phyloP scores from a whole-genome alignment of 2,797 vertebrate species.

The Lutjanus argentimaculatus region DNA sequence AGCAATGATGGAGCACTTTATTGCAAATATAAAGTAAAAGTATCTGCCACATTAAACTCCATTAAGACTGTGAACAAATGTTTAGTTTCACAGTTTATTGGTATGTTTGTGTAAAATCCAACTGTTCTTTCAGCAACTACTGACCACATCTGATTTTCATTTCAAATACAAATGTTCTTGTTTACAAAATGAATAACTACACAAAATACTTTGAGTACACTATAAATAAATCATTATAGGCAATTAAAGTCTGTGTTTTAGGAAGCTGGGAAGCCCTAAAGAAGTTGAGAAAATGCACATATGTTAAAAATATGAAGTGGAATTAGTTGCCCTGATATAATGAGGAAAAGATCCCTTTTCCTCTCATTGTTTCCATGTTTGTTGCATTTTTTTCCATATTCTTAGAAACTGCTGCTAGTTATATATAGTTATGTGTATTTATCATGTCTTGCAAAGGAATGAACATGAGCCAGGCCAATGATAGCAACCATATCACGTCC shows the following conservation, averaged over 20 bases:
- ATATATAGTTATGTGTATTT: no score
- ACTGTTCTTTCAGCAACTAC: slow-evolving; percentile 14
- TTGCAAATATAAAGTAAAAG: no score
- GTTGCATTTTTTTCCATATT: no score
- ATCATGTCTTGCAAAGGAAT: no score
- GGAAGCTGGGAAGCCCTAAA: neutral
- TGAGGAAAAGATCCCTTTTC: neutral
- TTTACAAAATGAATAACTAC: slow-evolving; percentile 27
- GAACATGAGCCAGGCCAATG: no score
- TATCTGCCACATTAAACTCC: slow-evolving; percentile 13
- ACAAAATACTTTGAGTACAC: slow-evolving; percentile 17
- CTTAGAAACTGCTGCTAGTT: no score
- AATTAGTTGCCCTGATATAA: neutral
- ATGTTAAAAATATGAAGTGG: neutral
- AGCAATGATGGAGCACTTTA: neutral
- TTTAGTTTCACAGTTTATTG: slow-evolving; percentile 52
- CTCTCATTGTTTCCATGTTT: no score
- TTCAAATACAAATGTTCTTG: slow-evolving; percentile 19
- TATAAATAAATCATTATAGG: slow-evolving; percentile 19
- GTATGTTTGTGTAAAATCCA: slow-evolving; percentile 37
- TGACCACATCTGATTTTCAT: slow-evolving; percentile 25
- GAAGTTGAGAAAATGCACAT: neutral
- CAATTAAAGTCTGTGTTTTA: neutral
- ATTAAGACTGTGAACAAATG: slow-evolving; percentile 38
- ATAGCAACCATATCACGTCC: no score